These are phyloP conservation scores for Ceratina calcarata DNA, from an alignment of 1,140 invertebrate genomes.

Conservation along the genomic window DNA sequence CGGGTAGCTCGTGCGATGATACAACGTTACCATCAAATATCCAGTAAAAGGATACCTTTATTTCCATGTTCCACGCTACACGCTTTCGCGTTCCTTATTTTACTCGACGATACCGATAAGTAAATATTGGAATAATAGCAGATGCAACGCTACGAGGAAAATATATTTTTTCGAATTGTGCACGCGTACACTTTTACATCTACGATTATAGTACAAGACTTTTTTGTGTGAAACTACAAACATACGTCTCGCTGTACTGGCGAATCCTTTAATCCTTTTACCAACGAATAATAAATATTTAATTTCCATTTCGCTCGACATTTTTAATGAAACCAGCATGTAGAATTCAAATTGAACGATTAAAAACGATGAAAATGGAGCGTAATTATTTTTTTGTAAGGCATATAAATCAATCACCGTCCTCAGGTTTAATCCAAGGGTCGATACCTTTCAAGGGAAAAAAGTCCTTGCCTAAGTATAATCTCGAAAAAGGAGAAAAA, in stretches of 20 bases:
- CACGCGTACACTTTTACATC: too few relatives aligned
- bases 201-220: background rate
- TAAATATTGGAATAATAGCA: constrained; percentile 23
- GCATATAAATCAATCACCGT: background rate
- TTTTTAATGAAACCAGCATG: too few relatives aligned
- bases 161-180: background rate
- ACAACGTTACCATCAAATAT: constrained; percentile 30
- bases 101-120: constrained; percentile 11
- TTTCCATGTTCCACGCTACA: constrained; percentile 9
- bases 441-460: background rate
- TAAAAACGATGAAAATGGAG: too few relatives aligned
- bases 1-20: constrained; percentile 3
- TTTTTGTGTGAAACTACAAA: too few relatives aligned
- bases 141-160: too few relatives aligned
- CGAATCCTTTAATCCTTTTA: constrained; percentile 8
- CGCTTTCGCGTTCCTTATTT: constrained; percentile 17
- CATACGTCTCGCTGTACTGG: too few relatives aligned
- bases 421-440: background rate
- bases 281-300: background rate
- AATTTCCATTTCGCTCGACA: background rate
- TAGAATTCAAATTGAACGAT: too few relatives aligned
- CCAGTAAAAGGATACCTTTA: constrained; percentile 37
- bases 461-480: background rate
- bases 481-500: constrained; percentile 3
- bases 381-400: too few relatives aligned